Base-by-base conservation (phyloP, 2,113 vertebrate genomes). In the Alaudala cheleensis region DNA sequence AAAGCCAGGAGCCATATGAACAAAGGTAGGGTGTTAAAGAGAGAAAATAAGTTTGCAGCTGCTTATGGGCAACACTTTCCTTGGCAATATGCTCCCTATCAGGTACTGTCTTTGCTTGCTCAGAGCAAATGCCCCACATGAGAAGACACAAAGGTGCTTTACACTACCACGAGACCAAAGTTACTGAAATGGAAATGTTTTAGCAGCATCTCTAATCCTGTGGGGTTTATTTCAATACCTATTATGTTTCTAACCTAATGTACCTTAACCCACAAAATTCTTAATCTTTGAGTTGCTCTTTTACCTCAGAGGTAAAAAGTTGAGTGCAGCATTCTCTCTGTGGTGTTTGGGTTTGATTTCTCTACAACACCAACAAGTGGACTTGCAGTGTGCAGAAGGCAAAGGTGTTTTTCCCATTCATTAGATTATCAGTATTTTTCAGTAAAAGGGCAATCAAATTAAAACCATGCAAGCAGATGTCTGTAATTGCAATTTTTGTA, bases 131-230 rank as follows among this genome's bases (percentile, higher is more conserved):
- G 45, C 39, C 92, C 72, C 24, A 2, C 11, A 33, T 19, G 50
- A 94, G 33, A 6, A 47, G 82, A 58, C 22, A 73, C 54, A 80
- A 73, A 88, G 82, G 76, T 94, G 88, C 83, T 96, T 81, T 83
- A 80, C 53, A 24, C 49, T 53, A 5, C 67, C 89, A 16, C 8
- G 5, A 70, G 19, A 47, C 29, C 24, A 14, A 85, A 50, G 26
- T 37, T 57, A 24, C 50, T 61, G n/a, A 34, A 31, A 61, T 31
- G 39, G 45, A 88, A 88, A 49, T 34, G 51, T 92, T 86, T 62
- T 54, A 90, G 47, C 62, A 88, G 82, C 58, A 50, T 61, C 72
- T 81, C 71, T 14, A 7, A 62, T 73, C 76, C 72, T 82, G 0
- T 60, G 53, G 26, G 60, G 12, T 78, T 84, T 77, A n/a, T 81